A percentile compares a stretch with the other conserved stretches of the same genome.
Evolutionary conservation across 2,888 invertebrate genomes (phyloP).

Genomic region (Phortica okadai): DNA sequence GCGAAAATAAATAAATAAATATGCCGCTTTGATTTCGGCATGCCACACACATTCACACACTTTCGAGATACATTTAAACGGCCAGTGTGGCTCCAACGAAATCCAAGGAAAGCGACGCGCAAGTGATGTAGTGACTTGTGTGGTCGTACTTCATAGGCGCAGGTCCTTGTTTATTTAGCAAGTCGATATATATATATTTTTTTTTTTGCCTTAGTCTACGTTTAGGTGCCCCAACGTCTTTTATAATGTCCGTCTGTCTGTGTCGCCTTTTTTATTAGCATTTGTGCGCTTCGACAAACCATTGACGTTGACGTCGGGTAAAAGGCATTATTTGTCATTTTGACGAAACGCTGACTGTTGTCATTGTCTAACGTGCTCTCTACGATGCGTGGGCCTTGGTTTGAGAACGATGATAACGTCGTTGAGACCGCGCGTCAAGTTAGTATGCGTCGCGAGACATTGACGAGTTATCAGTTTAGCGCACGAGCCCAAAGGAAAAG

Average conservation of each 20-base stretch:
- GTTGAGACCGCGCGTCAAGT: neutral
- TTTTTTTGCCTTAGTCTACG: neutral
- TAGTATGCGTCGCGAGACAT: neutral
- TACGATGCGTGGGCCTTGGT: neutral
- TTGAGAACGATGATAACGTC: neutral
- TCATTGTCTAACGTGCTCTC: conserved; percentile 25
- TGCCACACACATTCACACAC: neutral
- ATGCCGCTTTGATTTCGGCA: conserved; percentile 40
- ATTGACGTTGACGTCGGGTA: conserved; percentile 50
- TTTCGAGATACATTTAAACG: neutral
- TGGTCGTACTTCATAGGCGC: conserved; percentile 1
- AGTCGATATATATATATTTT: neutral
- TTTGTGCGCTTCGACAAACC: conserved; percentile 48
- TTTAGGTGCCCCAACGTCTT: conserved; percentile 1
- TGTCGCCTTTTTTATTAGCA: conserved; percentile 57
- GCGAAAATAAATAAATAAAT: conserved; percentile 55
- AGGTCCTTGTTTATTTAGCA: conserved; percentile 9
- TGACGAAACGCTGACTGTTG: conserved; percentile 64
- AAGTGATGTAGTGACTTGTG: conserved; percentile 6
- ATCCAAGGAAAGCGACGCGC: neutral
- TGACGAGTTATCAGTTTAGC: conserved; percentile 30
- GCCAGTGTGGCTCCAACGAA: neutral
- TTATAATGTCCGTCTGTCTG: conserved; percentile 41
- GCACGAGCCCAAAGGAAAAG: neutral
- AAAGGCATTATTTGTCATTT: conserved; percentile 70